Conservation (phyloP, 2,113 vertebrate genomes). For the Globicephala melas region DNA sequence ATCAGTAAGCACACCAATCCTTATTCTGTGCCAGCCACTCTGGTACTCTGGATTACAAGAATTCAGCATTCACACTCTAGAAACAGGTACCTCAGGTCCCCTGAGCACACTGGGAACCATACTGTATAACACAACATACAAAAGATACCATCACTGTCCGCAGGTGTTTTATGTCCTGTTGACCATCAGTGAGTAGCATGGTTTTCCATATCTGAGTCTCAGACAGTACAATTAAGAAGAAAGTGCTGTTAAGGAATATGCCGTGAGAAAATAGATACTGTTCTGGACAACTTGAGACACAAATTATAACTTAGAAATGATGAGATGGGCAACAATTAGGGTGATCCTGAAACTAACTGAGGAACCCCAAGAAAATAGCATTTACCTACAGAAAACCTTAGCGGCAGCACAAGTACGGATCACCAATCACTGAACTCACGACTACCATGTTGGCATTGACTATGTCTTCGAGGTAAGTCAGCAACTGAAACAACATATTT, state of each 20-base stretch:
- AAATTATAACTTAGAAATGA: constrained; percentile 35
- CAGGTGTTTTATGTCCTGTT: background rate
- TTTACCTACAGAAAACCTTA: constrained; percentile 57
- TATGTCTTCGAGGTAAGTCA: constrained; percentile 65
- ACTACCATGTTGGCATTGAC: constrained; percentile 31
- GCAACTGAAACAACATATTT: constrained; percentile 58
- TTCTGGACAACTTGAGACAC: constrained; percentile 6
- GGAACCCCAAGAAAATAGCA: constrained; percentile 2
- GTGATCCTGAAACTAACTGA: constrained; percentile 46
- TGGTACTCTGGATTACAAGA: background rate
- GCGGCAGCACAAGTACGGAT: background rate
- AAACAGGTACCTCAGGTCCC: background rate
- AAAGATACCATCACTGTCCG: background rate
- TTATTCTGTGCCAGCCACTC: background rate
- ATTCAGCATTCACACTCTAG: background rate
- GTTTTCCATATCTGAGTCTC: background rate
- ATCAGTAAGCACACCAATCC: background rate
- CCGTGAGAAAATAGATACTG: constrained; percentile 7
- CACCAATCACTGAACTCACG: constrained; percentile 9
- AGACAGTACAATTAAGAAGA: constrained; percentile 32
- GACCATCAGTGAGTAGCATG: background rate
- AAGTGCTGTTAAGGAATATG: background rate
- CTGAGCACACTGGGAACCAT: background rate
- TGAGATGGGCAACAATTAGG: constrained; percentile 29
- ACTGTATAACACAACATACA: background rate